Evolutionary conservation across 2,888 invertebrate genomes (phyloP).

Genomic region (Dexiosoma caninum): DNA sequence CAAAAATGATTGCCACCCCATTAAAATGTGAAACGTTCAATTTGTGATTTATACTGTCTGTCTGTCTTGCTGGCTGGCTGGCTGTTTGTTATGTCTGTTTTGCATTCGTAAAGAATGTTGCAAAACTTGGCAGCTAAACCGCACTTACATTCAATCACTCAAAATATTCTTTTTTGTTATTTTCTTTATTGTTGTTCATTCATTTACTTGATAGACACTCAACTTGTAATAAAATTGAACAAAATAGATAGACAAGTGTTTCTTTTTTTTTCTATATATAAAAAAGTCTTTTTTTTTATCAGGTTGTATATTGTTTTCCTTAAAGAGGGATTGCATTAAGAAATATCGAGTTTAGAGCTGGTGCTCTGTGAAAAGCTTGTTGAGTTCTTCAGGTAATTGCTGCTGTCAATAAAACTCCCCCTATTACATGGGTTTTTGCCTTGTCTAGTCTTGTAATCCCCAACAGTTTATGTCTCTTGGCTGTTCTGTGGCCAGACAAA

Average conservation of each 20-base stretch:
- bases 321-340: conserved; percentile 47
- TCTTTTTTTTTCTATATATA: not conserved
- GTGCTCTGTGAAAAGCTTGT: conserved; percentile 45
- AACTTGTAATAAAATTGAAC: conserved; percentile 48
- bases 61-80: conserved; percentile 38
- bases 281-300: not conserved
- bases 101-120: conserved; percentile 65
- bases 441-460: not conserved
- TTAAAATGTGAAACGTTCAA: conserved; percentile 70
- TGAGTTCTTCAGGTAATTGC: conserved; percentile 69
- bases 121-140: conserved; percentile 58
- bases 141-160: conserved; percentile 60
- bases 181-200: conserved; percentile 34
- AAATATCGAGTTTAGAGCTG: conserved; percentile 2
- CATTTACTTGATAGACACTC: conserved; percentile 58
- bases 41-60: conserved; percentile 63
- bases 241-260: conserved; percentile 58
- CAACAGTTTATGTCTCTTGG: conserved; percentile 4
- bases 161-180: conserved; percentile 31
- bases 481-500: conserved; percentile 25
- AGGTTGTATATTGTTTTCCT: conserved; percentile 27
- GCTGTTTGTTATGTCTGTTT: conserved; percentile 59
- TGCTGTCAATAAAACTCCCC: conserved; percentile 77
- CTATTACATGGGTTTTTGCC: conserved; percentile 61
- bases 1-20: conserved; percentile 75